Base-by-base conservation (phyloP, 2,113 vertebrate genomes). In the Brachirus orientalis region DNA sequence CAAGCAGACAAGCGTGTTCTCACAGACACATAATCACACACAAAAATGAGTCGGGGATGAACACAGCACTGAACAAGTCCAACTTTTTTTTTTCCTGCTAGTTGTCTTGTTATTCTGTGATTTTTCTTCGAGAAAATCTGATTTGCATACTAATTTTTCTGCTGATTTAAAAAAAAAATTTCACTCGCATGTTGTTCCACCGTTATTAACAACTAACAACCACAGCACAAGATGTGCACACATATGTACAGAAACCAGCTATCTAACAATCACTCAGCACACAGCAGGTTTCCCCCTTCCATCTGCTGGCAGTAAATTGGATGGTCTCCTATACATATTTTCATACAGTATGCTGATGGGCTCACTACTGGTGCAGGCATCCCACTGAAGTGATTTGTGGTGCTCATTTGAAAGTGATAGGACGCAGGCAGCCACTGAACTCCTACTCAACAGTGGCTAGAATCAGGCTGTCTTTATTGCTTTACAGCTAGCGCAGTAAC, bases 341-440 rank as follows among this genome's bases (percentile, higher is more conserved):
- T 91, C 85, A 88, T 85, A n/a, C n/a, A n/a, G n/a, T n/a, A 90
- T 88, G 87, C 84, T 90, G 87, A 90, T 91, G 85, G 80, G 63
- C 72, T 62, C 58, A 84, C 91, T 90, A 86, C 82, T 59, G 75
- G 80, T 68, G 53, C 84, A 80, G 83, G 85, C 80, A 75, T 91
- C 84, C 80, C 51, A 77, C 88, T 90, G 89, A 86, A 91, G 83
- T 83, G 85, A 92, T 92, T 90, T 87, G 87, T 86, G 87, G 88
- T 81, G 90, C 92, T 92, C 82, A 90, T 92, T 91, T 90, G 83
- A 90, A 90, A 89, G 77, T 79, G 88, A 85, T 86, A 72, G 79
- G 81, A 88, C 82, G 56, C 74, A 81, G 81, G 81, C 86, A 85
- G 85, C 76, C 87, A 86, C 82, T 87, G 82, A 93, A 90, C 82